Percentiles rank a stretch among this genome's conserved stretches.
phyloP scores from a whole-genome alignment of 1,140 invertebrate genomes.

The Drosophila orena region DNA sequence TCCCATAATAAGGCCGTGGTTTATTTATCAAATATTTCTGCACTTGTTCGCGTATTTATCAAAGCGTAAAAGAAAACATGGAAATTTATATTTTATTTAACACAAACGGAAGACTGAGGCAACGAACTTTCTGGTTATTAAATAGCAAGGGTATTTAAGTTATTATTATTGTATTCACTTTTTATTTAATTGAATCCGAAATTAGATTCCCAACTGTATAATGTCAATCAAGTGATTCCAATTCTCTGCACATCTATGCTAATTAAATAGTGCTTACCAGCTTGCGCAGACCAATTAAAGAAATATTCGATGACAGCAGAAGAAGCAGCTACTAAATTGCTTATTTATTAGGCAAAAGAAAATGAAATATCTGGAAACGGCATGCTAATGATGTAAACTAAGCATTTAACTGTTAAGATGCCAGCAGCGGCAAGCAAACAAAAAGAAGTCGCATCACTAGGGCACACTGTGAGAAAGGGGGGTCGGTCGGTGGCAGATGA shows the following conservation, averaged over 20 bases:
- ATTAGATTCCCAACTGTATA: conserved; percentile 5
- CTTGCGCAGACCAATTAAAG: conserved; percentile 60
- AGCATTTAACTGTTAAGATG: too few species aligned
- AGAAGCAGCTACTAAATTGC: conserved; percentile 58
- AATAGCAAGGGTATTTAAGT: too few species aligned
- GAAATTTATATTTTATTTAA: not conserved
- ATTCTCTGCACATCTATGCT: conserved; percentile 30
- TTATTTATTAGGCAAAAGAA: conserved; percentile 64
- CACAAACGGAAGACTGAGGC: not conserved
- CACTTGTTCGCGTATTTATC: not conserved
- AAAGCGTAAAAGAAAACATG: conserved; percentile 8
- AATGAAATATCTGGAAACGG: conserved; percentile 47
- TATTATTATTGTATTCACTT: not conserved
- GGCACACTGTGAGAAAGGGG: conserved; percentile 1
- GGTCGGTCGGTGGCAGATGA: conserved; percentile 40
- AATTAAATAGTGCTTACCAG: conserved; percentile 62
- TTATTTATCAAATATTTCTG: conserved; percentile 16
- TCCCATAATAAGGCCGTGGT: conserved; percentile 8
- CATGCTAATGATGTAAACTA: conserved; percentile 81
- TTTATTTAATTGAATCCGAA: not conserved
- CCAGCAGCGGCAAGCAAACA: too few species aligned
- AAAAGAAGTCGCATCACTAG: too few species aligned
- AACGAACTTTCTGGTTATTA: not conserved
- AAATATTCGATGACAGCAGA: conserved; percentile 22
- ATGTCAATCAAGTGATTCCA: conserved; percentile 7